These are phyloP conservation scores for Pecten maximus DNA, from an alignment of 2,888 invertebrate genomes.

Conservation along the genomic window DNA sequence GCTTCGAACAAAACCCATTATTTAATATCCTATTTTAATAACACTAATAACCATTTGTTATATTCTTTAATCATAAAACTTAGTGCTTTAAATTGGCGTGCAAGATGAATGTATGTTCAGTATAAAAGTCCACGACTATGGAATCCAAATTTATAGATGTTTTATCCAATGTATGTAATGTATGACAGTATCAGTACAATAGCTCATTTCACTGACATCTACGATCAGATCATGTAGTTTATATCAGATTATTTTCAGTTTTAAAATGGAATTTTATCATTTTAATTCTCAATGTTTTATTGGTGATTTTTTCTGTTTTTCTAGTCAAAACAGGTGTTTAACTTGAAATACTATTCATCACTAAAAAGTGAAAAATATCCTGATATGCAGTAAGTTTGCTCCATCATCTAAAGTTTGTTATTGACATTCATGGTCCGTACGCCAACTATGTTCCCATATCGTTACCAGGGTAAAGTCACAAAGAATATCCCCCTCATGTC, in stretches of 20 bases:
- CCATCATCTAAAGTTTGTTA: neutral
- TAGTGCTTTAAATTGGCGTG: neutral
- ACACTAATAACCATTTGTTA: neutral
- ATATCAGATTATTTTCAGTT: neutral
- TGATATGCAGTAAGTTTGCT: neutral
- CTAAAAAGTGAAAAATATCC: neutral
- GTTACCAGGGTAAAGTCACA: neutral
- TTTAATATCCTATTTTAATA: neutral
- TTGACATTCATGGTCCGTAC: neutral
- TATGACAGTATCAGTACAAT: neutral
- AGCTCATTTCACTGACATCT: neutral
- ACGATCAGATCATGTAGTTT: neutral
- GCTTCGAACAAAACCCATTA: neutral
- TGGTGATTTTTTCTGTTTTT: neutral
- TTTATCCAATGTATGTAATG: neutral
- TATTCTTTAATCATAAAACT: neutral
- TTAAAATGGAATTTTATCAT: neutral
- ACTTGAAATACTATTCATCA: neutral
- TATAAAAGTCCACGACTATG: neutral
- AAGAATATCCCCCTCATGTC: neutral
- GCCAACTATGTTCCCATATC: neutral
- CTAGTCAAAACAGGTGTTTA: neutral
- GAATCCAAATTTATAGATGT: neutral
- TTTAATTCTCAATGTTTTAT: neutral
- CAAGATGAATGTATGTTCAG: neutral